Base-by-base conservation (phyloP, 2,113 vertebrate genomes). In the Patagioenas fasciata region DNA sequence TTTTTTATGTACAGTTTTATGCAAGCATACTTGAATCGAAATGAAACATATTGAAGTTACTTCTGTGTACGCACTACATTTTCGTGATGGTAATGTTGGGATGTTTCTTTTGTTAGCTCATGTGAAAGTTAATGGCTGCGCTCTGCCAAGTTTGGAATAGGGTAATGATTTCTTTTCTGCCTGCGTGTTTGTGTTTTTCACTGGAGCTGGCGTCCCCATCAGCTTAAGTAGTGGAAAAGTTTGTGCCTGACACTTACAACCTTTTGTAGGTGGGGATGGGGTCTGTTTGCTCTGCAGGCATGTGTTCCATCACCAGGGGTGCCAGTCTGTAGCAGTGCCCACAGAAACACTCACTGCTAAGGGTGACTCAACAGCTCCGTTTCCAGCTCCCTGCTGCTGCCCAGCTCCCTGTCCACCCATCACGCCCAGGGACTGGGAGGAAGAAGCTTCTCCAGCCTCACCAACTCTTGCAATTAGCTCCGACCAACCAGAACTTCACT, bases 21-120 rank as follows among this genome's bases (percentile, higher is more conserved):
- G 86, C 95, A 90, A 95, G 96, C 78, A 97, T 47, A 96, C 92
- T 95, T 82, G 96, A 97, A 78, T 97, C 94, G 91, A 96, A 97
- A 96, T 95, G 91, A 97, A 97, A 85, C 58, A 91, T 80, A 74
- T 88, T 96, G 95, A 81, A 73, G 93, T 94, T 93, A 86, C 89
- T 97, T 96, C 96, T 96, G 96, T 97, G 90, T 11, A 70, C 0
- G 62, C 13, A 3, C 92, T 93, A 88, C 96, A 77, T 88, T 85
- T 97, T 96, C 73, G 5, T 95, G 83, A 80, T 4, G 80, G 92
- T 97, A 94, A 88, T 14, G 84, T 91, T 95, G 80, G 82, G 91
- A 87, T 96, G 94, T 97, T 98, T 97, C 95, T 96, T 98, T 97
- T 95, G 94, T 97, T 97, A 97, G 91, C 86, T 97, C 95, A 97